Base-by-base conservation (phyloP, 2,797 vertebrate genomes). In the Cuniculus paca region DNA sequence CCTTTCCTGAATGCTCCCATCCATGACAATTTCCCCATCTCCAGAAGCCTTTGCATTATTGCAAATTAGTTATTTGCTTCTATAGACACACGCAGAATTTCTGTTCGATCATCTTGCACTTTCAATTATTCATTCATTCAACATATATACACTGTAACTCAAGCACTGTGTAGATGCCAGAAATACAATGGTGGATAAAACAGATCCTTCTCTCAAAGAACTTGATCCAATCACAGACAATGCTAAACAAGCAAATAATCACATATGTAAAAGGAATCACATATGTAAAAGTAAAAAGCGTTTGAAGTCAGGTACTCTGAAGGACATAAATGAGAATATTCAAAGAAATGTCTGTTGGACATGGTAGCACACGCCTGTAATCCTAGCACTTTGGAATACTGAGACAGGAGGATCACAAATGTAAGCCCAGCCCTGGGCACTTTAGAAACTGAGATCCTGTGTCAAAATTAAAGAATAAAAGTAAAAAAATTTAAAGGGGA, bases 151-250 rank as follows among this genome's bases (percentile, higher is more conserved):
- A 12, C 58, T 58, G 6, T 79, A 63, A 24, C 61, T 84, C 61
- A 82, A 88, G 45, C 26, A 56, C 26, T 88, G 16, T 54, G 48
- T 42, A 74, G 48, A 85, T 81, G 26, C 48, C 77, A 74, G 70
- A 83, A 95, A 95, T 31, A 63, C 31, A 94, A 87, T 2, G 3
- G 52, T 52, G 65, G 20, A 6, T 80, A 92, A 88, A 88, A 90
- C 4, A 75, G n/a, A 87, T n/a, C 31, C 3, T 54, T 94, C n/a
- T 87, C 39, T 45, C 80, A 19, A 91, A 88, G 39, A 81, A 19
- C 8, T 54, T 78, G n/a, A 20, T 74, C 60, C 90, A 82, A 86
- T 72, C 19, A 88, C n/a, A 26, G 19, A 93, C 54, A 54, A 17
- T 17, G 52, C 26, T 48, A 85, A 80, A 77, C 6, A 36, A 85